phyloP scores from a whole-genome alignment of 2,888 invertebrate species.

The Uloborus plumipes region DNA sequence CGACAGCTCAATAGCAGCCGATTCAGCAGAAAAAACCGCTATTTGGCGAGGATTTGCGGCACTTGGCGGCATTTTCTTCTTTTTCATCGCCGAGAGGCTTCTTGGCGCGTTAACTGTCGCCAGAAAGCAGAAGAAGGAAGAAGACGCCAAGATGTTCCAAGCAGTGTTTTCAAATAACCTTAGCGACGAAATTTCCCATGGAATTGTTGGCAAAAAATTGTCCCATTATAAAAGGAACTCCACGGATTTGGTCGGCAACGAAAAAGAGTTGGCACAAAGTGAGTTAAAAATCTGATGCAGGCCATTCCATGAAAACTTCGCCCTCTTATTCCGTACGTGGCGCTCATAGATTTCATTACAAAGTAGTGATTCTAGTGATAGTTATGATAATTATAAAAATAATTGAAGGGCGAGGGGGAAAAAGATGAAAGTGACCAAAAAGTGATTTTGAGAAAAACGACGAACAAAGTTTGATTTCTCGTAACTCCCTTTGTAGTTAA shows the following conservation, averaged over 20 bases:
- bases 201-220: slow-evolving; percentile 50
- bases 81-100: slow-evolving; percentile 77
- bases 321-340: no score
- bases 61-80: slow-evolving; percentile 85
- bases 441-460: no score
- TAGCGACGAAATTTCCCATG: slow-evolving; percentile 71
- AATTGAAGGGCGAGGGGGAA: no score
- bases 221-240: slow-evolving; percentile 52
- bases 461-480: no score
- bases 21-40: slow-evolving; percentile 77
- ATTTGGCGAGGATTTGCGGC: slow-evolving; percentile 89
- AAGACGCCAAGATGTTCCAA: slow-evolving; percentile 70
- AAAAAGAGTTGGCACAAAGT: slow-evolving; percentile 64
- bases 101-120: slow-evolving; percentile 22
- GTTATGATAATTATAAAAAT: no score
- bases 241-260: slow-evolving; percentile 27
- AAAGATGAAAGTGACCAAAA: no score
- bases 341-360: no score
- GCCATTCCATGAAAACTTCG: no score
- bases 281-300: slow-evolving; percentile 13
- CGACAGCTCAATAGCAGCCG: slow-evolving; percentile 68
- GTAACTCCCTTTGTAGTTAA: no score
- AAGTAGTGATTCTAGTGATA: no score
- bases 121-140: slow-evolving; percentile 30
- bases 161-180: slow-evolving; percentile 89